Evolutionary conservation across 2,888 invertebrate species (phyloP).

Genomic region (Dascillus cervinus): DNA sequence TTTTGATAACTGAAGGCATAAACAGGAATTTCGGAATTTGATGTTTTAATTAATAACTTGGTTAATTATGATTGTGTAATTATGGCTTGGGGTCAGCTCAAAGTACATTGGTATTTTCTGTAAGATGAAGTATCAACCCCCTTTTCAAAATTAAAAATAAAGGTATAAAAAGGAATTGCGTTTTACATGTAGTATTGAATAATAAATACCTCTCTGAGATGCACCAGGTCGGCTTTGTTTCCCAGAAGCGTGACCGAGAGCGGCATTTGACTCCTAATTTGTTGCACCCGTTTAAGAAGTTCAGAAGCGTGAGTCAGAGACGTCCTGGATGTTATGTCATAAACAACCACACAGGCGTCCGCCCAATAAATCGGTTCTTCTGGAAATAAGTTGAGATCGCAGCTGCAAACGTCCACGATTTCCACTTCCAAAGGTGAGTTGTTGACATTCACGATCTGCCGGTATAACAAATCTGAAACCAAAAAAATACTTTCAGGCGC

Average conservation of each 20-base stretch:
- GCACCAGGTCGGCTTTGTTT: slow-evolving; percentile 74
- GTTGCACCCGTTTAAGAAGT: slow-evolving; percentile 51
- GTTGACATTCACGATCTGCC: slow-evolving; percentile 65
- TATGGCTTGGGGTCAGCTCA: too few species aligned
- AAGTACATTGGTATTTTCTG: too few species aligned
- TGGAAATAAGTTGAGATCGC: slow-evolving; percentile 54
- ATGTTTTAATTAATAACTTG: too few species aligned
- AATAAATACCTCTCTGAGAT: slow-evolving; percentile 65
- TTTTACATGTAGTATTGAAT: too few species aligned
- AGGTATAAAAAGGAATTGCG: too few species aligned
- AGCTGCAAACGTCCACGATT: slow-evolving; percentile 72
- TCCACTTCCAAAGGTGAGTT: slow-evolving; percentile 66
- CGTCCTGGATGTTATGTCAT: slow-evolving; percentile 65
- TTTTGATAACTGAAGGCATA: too few species aligned
- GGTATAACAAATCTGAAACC: slow-evolving; percentile 66
- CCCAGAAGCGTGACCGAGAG: slow-evolving; percentile 61
- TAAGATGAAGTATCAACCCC: too few species aligned
- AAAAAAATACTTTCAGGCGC: slow-evolving; percentile 16
- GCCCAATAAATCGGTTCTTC: slow-evolving; percentile 65
- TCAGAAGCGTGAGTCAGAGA: slow-evolving; percentile 64
- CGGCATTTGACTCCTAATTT: slow-evolving; percentile 44
- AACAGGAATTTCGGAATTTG: too few species aligned
- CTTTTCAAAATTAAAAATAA: too few species aligned
- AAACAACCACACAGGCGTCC: slow-evolving; percentile 69
- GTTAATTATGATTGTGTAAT: too few species aligned